Evolutionary conservation across 2,888 invertebrate genomes (phyloP), one percentile per base, ranked within the genome.

Genomic region (Drosophila monieri): DNA sequence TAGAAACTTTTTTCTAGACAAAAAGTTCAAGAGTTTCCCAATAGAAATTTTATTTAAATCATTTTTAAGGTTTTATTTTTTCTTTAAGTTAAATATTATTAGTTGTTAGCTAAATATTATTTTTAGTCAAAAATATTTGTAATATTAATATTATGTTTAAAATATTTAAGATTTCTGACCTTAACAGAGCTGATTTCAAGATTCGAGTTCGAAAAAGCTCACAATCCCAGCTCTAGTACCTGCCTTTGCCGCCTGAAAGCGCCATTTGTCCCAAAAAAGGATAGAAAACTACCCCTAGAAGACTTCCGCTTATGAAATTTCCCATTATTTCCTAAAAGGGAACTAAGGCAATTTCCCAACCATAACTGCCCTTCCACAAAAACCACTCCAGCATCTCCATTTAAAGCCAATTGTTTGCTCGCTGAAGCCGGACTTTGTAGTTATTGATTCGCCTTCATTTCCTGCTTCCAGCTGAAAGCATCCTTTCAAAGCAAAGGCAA

Each of bases 371-470:
- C 35, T 9, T 4, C 9, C 8, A 3, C 15, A 8, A 8, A 8
- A 15, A 9, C 14, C 9, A 8, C 25, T 3, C 14, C 14, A 23
- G 9, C n/a, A 15, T 1, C 15, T 9, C 8, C 8, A 1, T 15
- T 15, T 4, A 18, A 21, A 35, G 14, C 27, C 57, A 57, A 47
- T 39, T 60, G 56, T 41, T 30, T 57, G 39, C 30, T 46, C 39
- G 15, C n/a, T 32, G 18, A 39, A 23, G 15, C 39, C 27, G 43
- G 35, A 18, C 37, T 46, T 46, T 51, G 61, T 49, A 30, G 49
- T 37, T 64, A 64, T 64, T 64, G 62, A 67, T 65, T 67, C 51
- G 57, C 44, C 35, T 56, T 56, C 46, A 67, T 57, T 43, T 57
- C 47, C 67, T 32, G 51, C 44, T 52, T 61, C 18, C 39, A 18